These are phyloP conservation scores for Macheiramphus alcinus DNA, from an alignment of 2,113 vertebrate genomes.

Conservation along the genomic window DNA sequence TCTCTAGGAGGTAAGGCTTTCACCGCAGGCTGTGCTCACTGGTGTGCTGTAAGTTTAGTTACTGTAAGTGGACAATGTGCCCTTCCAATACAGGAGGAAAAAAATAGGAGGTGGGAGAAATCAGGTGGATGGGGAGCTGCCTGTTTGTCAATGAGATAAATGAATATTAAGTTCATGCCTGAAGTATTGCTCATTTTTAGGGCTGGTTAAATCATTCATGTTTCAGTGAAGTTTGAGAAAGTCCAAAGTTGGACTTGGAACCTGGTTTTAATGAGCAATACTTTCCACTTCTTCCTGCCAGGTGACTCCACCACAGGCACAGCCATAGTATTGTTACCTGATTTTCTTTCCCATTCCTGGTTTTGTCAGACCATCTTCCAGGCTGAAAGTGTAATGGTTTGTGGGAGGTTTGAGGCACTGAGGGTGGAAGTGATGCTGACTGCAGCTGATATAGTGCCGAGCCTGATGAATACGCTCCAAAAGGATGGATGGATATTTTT, in stretches of 20 bases:
- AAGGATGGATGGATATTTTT: background rate
- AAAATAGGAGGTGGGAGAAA: background rate
- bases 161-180: background rate
- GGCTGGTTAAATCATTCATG: background rate
- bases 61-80: accelerated
- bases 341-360: background rate
- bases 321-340: background rate
- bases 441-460: accelerated
- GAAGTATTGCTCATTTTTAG: background rate
- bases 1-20: background rate
- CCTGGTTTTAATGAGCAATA: background rate
- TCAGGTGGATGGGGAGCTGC: background rate
- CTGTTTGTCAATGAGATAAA: background rate
- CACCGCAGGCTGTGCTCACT: background rate
- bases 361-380: background rate
- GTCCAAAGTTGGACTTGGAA: background rate
- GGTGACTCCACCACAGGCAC: background rate
- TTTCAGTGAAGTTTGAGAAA: background rate
- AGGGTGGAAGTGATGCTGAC: background rate
- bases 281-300: background rate
- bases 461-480: background rate
- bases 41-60: background rate
- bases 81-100: background rate
- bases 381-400: background rate
- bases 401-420: background rate